phyloP scores from a whole-genome alignment of 2,888 invertebrate species.

The Athrips mouffetella region DNA sequence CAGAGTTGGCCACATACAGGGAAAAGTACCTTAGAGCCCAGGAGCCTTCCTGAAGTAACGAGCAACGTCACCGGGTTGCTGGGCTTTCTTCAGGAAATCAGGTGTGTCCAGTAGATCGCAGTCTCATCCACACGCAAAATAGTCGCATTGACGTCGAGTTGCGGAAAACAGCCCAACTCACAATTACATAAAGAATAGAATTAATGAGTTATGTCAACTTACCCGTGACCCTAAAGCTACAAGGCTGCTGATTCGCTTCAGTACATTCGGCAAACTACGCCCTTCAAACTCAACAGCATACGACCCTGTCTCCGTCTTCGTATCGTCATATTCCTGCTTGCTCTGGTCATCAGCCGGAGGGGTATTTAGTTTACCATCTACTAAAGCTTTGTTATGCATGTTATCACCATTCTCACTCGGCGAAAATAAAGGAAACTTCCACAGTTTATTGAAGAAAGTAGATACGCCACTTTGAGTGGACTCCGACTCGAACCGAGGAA shows the following conservation, averaged over 20 bases:
- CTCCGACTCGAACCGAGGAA: constrained; percentile 84
- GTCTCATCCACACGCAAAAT: too few species aligned
- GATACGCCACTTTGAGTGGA: constrained; percentile 84
- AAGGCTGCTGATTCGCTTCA: constrained; percentile 91
- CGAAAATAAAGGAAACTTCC: constrained; percentile 82
- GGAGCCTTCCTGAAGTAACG: too few species aligned
- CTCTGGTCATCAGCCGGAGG: constrained; percentile 36
- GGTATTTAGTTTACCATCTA: constrained; percentile 37
- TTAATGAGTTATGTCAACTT: constrained; percentile 44
- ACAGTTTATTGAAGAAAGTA: constrained; percentile 86
- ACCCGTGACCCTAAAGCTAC: constrained; percentile 89
- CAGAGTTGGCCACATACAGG: too few species aligned
- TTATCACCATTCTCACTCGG: constrained; percentile 50
- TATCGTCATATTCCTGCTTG: constrained; percentile 44
- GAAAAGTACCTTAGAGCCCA: too few species aligned
- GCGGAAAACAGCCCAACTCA: too few species aligned
- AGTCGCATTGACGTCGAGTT: too few species aligned
- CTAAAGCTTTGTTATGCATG: constrained; percentile 38
- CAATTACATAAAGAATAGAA: not conserved
- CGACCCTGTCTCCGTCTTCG: constrained; percentile 52
- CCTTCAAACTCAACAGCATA: constrained; percentile 82
- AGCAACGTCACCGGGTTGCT: too few species aligned
- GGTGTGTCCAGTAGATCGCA: too few species aligned
- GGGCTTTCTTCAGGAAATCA: too few species aligned
- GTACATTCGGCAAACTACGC: constrained; percentile 90